Percentiles rank a stretch among this genome's conserved stretches.
These are phyloP conservation scores for Drosophila pruinosa DNA, from an alignment of 1,140 invertebrate species.

Conservation along the genomic window DNA sequence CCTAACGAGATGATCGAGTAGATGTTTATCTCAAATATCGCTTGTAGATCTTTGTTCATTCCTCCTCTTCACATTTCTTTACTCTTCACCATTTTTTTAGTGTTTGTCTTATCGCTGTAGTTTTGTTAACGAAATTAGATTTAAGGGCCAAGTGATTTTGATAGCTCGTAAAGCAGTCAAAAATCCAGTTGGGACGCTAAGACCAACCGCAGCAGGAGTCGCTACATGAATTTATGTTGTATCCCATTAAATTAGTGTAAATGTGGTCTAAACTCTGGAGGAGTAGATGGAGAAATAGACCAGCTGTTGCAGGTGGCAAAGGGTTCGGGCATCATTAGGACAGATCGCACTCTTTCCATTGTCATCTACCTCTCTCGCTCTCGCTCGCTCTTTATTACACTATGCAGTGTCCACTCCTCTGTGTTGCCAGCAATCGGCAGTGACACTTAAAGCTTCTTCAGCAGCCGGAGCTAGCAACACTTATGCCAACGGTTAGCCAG, in stretches of 20 bases:
- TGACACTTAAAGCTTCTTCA: constrained; percentile 81
- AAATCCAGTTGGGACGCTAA: constrained; percentile 54
- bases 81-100: constrained; percentile 44
- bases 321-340: constrained; percentile 29
- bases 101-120: constrained; percentile 66
- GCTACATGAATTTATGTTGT: constrained; percentile 68
- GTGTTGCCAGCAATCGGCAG: constrained; percentile 60
- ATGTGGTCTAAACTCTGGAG: constrained; percentile 16
- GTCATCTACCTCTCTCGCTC: not conserved
- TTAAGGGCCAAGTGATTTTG: constrained; percentile 76
- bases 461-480: constrained; percentile 77
- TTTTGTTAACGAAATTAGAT: constrained; percentile 77
- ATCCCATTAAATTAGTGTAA: constrained; percentile 79
- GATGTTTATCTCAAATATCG: constrained; percentile 51
- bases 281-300: not conserved
- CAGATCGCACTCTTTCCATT: constrained; percentile 7
- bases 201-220: constrained; percentile 73
- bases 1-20: constrained; percentile 25
- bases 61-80: constrained; percentile 5
- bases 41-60: constrained; percentile 12
- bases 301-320: constrained; percentile 33
- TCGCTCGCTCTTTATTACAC: constrained; percentile 1
- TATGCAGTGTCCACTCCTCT: constrained; percentile 23
- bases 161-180: constrained; percentile 79
- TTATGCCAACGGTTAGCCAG: constrained; percentile 65